These are phyloP conservation scores for Mionectes macconnelli DNA, from an alignment of 2,113 vertebrate species.

Conservation along the genomic window DNA sequence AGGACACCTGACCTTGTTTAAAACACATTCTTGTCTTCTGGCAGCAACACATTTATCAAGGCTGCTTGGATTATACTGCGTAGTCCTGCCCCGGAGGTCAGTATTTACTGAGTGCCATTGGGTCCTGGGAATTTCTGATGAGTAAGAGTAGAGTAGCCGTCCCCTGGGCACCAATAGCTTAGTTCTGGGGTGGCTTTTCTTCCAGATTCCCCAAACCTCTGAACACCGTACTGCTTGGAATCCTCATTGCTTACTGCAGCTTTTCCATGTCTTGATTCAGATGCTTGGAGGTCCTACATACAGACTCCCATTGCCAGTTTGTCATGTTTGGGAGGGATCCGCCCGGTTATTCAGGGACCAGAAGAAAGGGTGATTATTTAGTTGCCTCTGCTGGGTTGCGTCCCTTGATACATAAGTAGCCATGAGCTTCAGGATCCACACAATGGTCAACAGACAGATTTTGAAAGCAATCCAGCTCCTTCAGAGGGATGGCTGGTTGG, in stretches of 20 bases:
- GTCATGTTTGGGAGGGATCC: background rate
- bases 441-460: background rate
- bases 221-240: background rate
- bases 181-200: background rate
- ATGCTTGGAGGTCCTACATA: background rate
- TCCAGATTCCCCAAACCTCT: background rate
- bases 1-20: background rate
- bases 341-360: background rate
- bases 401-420: background rate
- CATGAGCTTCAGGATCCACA: background rate
- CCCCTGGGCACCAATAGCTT: background rate
- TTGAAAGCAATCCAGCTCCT: background rate
- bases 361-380: background rate
- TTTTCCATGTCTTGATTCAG: background rate
- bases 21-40: constrained; percentile 3
- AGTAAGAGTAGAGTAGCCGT: background rate
- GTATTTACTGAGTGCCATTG: background rate
- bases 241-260: background rate
- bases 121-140: background rate
- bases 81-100: background rate
- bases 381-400: background rate
- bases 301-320: background rate
- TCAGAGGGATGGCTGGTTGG: background rate
- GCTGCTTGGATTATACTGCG: background rate
- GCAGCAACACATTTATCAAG: constrained; percentile 10